phyloP scores from a whole-genome alignment of 2,888 invertebrate species.

The Drosophila demipolita region DNA sequence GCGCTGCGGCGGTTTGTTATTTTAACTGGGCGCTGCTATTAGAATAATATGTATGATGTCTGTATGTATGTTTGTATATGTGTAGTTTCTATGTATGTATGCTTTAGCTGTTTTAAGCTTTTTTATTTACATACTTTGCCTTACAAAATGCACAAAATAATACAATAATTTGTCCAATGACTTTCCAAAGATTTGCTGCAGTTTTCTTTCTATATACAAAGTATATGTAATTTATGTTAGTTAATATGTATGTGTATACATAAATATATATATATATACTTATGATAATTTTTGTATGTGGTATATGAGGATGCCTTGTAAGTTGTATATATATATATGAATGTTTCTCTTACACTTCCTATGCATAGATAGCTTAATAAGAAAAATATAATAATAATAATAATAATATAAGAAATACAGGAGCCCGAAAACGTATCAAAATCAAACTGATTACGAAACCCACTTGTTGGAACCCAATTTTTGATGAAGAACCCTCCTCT shows the following conservation, averaged over 20 bases:
- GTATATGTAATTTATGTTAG: slow-evolving; percentile 47
- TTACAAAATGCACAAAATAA: slow-evolving; percentile 77
- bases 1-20: slow-evolving; percentile 16
- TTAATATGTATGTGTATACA: slow-evolving; percentile 37
- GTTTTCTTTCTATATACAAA: slow-evolving; percentile 63
- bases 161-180: slow-evolving; percentile 57
- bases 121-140: slow-evolving; percentile 50
- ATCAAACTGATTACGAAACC: slow-evolving; percentile 27
- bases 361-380: slow-evolving; percentile 32
- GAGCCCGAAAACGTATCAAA: slow-evolving; percentile 8
- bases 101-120: slow-evolving; percentile 26
- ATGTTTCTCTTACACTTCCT: slow-evolving; percentile 36
- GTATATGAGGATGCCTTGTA: slow-evolving; percentile 51
- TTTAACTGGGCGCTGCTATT: slow-evolving; percentile 60
- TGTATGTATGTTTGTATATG: slow-evolving; percentile 24
- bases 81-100: slow-evolving; percentile 26
- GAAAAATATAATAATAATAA: slow-evolving; percentile 20
- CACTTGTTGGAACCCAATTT: slow-evolving; percentile 28
- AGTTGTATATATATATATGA: slow-evolving; percentile 41
- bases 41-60: slow-evolving; percentile 45
- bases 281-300: slow-evolving; percentile 48
- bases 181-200: slow-evolving; percentile 52
- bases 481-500: slow-evolving; percentile 13
- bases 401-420: slow-evolving; percentile 36
- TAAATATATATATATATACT: slow-evolving; percentile 40